Base-by-base conservation (phyloP, 1,140 invertebrate genomes). In the Drosophila kikkawai region DNA sequence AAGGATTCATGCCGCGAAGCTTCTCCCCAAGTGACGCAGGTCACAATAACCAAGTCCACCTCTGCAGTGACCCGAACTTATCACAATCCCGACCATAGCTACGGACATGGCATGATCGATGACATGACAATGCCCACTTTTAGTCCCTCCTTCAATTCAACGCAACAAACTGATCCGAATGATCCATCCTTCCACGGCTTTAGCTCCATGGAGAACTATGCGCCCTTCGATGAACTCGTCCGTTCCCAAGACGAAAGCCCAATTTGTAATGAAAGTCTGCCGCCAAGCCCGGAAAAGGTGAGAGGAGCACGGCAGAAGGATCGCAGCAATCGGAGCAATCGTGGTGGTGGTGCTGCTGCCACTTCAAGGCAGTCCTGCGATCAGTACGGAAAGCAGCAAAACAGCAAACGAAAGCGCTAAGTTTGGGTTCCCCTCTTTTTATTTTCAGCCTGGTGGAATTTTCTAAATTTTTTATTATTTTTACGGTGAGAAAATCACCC, bases 171-270 rank as follows among this genome's bases (percentile, higher is more conserved):
- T 9, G 17, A 22, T 12, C 17, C 57, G 7, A 22, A 37, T 15
- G n/a, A 34, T 1, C 9, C 42, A 34, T 60, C 48, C n/a, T 57
- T 51, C 29, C 74, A 82, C 7, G 80, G 80, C n/a, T 82, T 78
- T 12, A 41, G 61, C 9, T 73, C 71, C 19, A 77, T 84, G 81
- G 61, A 68, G 0, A 84, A 84, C 36, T 84, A 77, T 65, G 55
- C 39, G 1, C 55, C 76, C 7, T 84, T 73, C 36, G 66, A 83
- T n/a, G 45, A 83, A 8, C 44, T 80, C 0, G n/a, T 79, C 4
- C 50, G 53, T 9, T 37, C 64, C 8, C 41, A 34, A 7, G 29
- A 22, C 29, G 55, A 56, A 19, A 45, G 26, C 8, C 19, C 47
- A 1, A 11, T 11, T 7, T 11, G 41, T 9, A 71, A 57, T 45